Percentiles rank a stretch among this genome's conserved stretches.
These are phyloP conservation scores for Acestrorhynchus altus DNA, from an alignment of 2,797 vertebrate species.

Conservation along the genomic window DNA sequence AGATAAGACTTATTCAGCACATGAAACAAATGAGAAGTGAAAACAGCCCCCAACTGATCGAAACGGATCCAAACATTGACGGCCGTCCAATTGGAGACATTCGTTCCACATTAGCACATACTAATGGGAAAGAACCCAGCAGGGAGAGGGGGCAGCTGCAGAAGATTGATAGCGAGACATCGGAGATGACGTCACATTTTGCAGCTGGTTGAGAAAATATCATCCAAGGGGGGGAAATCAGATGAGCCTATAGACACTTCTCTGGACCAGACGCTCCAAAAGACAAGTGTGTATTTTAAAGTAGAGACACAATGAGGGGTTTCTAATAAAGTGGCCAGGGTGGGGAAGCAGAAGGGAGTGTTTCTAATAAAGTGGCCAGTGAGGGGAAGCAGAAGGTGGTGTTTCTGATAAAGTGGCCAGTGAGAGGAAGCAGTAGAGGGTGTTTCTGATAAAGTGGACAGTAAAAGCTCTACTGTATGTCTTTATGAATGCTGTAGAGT, in stretches of 20 bases:
- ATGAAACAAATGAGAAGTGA: slow-evolving; percentile 19
- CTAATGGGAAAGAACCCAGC: slow-evolving; percentile 9
- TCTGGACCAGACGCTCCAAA: background rate
- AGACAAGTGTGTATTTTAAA: too few relatives aligned
- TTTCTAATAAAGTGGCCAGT: background rate
- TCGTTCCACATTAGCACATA: slow-evolving; percentile 29
- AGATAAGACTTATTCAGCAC: background rate
- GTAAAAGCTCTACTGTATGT: background rate
- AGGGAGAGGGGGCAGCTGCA: slow-evolving; percentile 6
- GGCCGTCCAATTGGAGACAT: background rate
- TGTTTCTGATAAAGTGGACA: background rate
- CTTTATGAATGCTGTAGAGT: background rate
- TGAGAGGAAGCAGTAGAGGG: background rate
- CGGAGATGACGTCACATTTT: slow-evolving; percentile 23
- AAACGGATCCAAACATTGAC: background rate
- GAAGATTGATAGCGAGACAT: slow-evolving; percentile 1
- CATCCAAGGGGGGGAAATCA: background rate
- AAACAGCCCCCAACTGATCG: background rate
- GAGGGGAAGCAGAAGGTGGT: background rate
- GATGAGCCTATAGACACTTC: background rate
- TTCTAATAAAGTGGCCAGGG: background rate
- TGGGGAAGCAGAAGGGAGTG: background rate
- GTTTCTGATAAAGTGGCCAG: background rate
- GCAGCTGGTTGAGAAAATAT: background rate
- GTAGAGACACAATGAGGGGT: background rate